Conservation (phyloP, 2,888 invertebrate species). For the Drosophila greeni region DNA sequence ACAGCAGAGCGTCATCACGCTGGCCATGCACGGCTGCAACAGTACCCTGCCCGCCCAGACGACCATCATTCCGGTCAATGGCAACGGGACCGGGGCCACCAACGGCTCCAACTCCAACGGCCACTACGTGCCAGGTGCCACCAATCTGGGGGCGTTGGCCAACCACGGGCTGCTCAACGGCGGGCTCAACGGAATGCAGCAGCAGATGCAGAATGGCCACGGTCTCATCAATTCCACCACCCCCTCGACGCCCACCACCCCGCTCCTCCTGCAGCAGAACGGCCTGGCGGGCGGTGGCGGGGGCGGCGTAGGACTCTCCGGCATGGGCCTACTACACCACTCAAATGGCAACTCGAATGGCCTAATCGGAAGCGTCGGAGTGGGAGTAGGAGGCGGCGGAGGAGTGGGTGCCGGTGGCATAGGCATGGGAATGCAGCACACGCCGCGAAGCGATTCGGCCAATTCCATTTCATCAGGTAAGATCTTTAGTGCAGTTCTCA, state of each 20-base stretch:
- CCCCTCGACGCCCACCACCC: constrained; percentile 42
- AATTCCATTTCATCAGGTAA: constrained; percentile 79
- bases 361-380: constrained; percentile 34
- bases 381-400: constrained; percentile 18
- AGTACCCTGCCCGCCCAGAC: constrained; percentile 79
- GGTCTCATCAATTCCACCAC: constrained; percentile 64
- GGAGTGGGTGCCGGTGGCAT: constrained; percentile 20
- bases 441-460: constrained; percentile 78
- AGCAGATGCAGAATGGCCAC: constrained; percentile 57
- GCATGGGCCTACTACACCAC: constrained; percentile 53
- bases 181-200: constrained; percentile 47
- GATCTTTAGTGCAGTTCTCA: constrained; percentile 36
- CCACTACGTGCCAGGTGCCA: constrained; percentile 56
- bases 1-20: constrained; percentile 78
- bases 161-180: constrained; percentile 58
- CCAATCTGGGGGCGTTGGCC: constrained; percentile 56
- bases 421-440: constrained; percentile 73
- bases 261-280: constrained; percentile 62
- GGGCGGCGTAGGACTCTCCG: constrained; percentile 14
- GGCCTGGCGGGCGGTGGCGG: constrained; percentile 37
- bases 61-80: constrained; percentile 80
- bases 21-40: constrained; percentile 79
- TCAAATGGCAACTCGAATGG: constrained; percentile 62
- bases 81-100: constrained; percentile 35
- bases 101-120: constrained; percentile 43